Evolutionary conservation across 2,888 invertebrate species (phyloP), one percentile per base, ranked within the genome.

Genomic region (Dicyrtomina minuta): DNA sequence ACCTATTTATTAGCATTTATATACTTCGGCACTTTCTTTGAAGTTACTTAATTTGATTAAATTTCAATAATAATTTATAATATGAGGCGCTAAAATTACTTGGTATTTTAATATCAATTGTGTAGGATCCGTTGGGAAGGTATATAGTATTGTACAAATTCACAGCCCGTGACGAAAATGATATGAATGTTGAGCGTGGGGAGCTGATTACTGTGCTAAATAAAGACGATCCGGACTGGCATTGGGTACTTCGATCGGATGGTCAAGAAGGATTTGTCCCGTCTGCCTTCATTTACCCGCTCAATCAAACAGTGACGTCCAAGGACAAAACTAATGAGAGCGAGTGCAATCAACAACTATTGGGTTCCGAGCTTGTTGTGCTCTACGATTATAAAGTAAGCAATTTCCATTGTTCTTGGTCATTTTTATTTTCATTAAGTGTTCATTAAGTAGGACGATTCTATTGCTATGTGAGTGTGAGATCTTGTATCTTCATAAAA

Each of bases 221-320:
- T 83, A 87, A 92, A 79, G 96, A 96, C 81, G 96, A 96, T 83
- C 91, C 93, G 0, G 95, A 96, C 82, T 96, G 96, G 96, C 96
- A 91, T 82, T 96, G 96, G 96, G 92, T 96, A 65, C 89, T 93
- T 46, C 86, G 94, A 77, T 91, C 91, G 77, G 93, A 96, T 80
- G 93, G 93, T 0, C 92, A 93, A 79, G 96, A 96, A 82, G 96
- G 96, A 0, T 96, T 96, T 82, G 95, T 96, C 64, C 96, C 96
- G 0, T 91, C 93, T 8, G 93, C 93, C 26, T 96, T 95, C 80
- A 93, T 96, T 0, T 96, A 94, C 84, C 95, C 95, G 0, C 58
- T 75, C 4, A 68, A 74, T 64, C 67, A 67, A 51, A 68, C 41
- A 12, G 53, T 56, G 26, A 46, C 49, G n/a, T 41, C 53, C 24